Base-by-base conservation (phyloP, 2,113 vertebrate species). In the Laterallus jamaicensis region DNA sequence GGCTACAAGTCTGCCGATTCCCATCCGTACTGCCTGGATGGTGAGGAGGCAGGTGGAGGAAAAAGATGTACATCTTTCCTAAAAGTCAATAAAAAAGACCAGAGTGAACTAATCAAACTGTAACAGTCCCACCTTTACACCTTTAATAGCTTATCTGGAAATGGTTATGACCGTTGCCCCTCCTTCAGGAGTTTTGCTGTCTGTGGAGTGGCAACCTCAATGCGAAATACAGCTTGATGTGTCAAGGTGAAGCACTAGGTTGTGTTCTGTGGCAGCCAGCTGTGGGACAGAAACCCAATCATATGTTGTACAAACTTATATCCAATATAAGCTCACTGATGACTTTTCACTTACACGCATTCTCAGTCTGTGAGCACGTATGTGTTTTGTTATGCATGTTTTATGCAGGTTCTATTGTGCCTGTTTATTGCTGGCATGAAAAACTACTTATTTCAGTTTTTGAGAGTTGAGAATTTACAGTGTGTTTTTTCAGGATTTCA, bases 181-280 rank as follows among this genome's bases (percentile, higher is more conserved):
- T 73, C 39, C 58, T 71, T 32, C 15, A 5, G 8, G 74, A n/a
- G 14, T 58, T 90, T 87, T 92, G 31, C 17, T 78, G 39, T n/a
- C 26, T 49, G 0, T 26, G 42, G 79, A 86, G 58, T 54, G 69
- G 59, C 75, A 73, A 44, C 26, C 39, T 86, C 2, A 1, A 35
- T 2, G 0, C 31, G 25, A 25, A 71, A 44, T 71, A 11, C 18
- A 71, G 24, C 42, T 55, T 1, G 3, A 4, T 0, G 0, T 35
- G 19, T 79, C n/a, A 19, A 47, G 37, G 22, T 90, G n/a, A 64
- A 79, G 20, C 24, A 12, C 13, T 16, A 26, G 50, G 9, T 25
- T 75, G 47, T 3, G 3, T 22, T 28, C 24, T 12, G 22, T 82
- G 66, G 49, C 42, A 68, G 37, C 15, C 11, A 59, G 15, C 31